Percentiles rank a stretch among this genome's conserved stretches.
phyloP scores from a whole-genome alignment of 2,113 vertebrate genomes.

The Lycaon pictus region DNA sequence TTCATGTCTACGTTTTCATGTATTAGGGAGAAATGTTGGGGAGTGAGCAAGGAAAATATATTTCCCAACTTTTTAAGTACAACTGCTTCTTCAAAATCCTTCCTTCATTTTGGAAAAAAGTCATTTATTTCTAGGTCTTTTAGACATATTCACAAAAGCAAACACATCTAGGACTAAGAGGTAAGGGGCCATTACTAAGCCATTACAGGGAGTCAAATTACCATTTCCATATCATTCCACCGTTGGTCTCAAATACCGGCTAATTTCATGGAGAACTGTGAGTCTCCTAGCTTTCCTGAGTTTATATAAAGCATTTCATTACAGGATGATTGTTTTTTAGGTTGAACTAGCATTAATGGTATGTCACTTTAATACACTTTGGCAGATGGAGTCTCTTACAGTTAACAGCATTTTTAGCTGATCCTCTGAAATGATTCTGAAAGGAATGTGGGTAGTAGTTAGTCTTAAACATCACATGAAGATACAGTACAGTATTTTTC shows the following conservation, averaged over 20 bases:
- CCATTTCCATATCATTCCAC: constrained; percentile 25
- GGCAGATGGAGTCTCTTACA: constrained; percentile 78
- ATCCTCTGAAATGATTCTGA: constrained; percentile 75
- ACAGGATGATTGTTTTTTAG: constrained; percentile 65
- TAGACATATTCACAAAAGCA: constrained; percentile 42
- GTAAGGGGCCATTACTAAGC: constrained; percentile 29
- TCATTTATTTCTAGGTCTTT: constrained; percentile 57
- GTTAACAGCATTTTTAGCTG: constrained; percentile 80
- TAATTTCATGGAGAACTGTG: constrained; percentile 59
- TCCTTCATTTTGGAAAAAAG: not conserved
- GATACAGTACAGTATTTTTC: constrained; percentile 65
- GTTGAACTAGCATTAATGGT: constrained; percentile 75
- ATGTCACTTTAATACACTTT: constrained; percentile 79
- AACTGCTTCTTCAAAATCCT: not conserved
- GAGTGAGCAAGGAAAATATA: not conserved
- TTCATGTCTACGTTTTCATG: not conserved
- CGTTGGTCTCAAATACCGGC: constrained; percentile 11
- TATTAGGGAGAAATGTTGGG: not conserved
- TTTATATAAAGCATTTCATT: constrained; percentile 76
- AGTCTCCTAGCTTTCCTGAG: constrained; percentile 63
- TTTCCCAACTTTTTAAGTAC: not conserved
- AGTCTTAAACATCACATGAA: constrained; percentile 73
- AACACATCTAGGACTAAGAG: not conserved
- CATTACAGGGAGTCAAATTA: constrained; percentile 36
- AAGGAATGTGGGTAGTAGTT: constrained; percentile 70